Base-by-base conservation (phyloP, 2,797 vertebrate genomes). In the Crenichthys baileyi region DNA sequence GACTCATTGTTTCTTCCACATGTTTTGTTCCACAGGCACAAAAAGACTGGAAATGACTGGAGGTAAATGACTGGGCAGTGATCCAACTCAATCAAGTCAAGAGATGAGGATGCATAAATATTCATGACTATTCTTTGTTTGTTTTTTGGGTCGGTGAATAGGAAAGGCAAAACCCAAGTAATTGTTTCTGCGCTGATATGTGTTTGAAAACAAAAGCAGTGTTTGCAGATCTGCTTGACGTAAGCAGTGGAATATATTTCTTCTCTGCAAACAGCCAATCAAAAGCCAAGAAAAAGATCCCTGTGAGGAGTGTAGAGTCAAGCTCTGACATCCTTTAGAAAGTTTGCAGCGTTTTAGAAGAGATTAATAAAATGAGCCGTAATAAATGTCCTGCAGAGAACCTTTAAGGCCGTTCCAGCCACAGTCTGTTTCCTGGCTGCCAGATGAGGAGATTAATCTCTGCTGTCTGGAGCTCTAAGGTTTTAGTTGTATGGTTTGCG, bases 341-440 rank as follows among this genome's bases (percentile, higher is more conserved):
- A 81, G 83, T 90, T 78, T 60, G 65, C 72, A 86, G 83, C 79
- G 51, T 83, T 92, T 93, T 77, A 83, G 87, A 83, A 72, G 84
- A 93, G 89, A 95, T 94, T 88, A 94, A 94, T 95, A 91, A 85
- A 81, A 61, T 58, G n/a, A 75, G 48, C 60, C 39, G 77, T 88
- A 91, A 89, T 87, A 87, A 84, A 93, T 91, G 87, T 88, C 85
- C 85, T 78, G 84, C 70, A 82, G 86, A 87, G 77, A 70, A 77
- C 90, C 90, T 84, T 76, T 90, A 79, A 90, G 91, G 90, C 85
- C 22, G 5, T n/a, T 44, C 5, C 39, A n/a, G 22, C 22, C 87
- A 74, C 91, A 77, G 93, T 94, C 88, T 87, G 89, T 93, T 89
- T 92, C 85, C 82, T 79, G 44, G n/a, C 81, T 93, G 92, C 93